Evolutionary conservation across 2,113 vertebrate species (phyloP), one percentile per base, ranked within the genome.

Genomic region (Ginglymostoma cirratum): DNA sequence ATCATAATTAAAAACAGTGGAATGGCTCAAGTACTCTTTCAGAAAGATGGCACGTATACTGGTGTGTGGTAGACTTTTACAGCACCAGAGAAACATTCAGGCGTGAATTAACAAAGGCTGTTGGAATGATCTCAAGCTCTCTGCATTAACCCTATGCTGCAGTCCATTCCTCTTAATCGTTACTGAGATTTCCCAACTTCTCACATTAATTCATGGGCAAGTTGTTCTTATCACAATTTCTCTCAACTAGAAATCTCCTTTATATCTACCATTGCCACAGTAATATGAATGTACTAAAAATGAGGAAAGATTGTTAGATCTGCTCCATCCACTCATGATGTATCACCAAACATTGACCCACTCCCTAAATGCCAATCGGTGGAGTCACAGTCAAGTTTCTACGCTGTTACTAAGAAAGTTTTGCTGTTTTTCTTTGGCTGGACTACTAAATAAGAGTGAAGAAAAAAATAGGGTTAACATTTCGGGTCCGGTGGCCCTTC

Each of bases 71-170:
- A 69, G 65, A 45, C 65, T 67, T 66, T 66, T 94, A 94, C 34
- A 94, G 90, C 90, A 96, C 69, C 90, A 95, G 95, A 61, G 45
- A 65, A 95, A 52, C 95, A 83, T 61, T 52, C 70, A 17, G 95
- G 70, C 69, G 65, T 45, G 76, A 67, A 65, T 70, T 85, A 96
- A 78, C 70, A 89, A 27, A 42, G 30, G 96, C 19, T 48, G 34
- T 95, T 95, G 93, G 89, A 93, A 93, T 93, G 34, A 66, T 45
- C 89, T 38, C n/a, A 83, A 83, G 34, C 19, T 90, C 55, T 61
- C 87, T 65, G 55, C 87, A 65, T 92, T 92, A 92, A 65, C 87
- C 65, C 65, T 67, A 61, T 66, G 34, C 21, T n/a, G 61, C 42
- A 93, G 34, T n/a, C 34, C 34, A 66, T 21, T n/a, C 19, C 34